Percentiles rank a stretch among this genome's conserved stretches.
Evolutionary conservation across 2,888 invertebrate genomes (phyloP).

Genomic region (Acanthoscelides obtectus): DNA sequence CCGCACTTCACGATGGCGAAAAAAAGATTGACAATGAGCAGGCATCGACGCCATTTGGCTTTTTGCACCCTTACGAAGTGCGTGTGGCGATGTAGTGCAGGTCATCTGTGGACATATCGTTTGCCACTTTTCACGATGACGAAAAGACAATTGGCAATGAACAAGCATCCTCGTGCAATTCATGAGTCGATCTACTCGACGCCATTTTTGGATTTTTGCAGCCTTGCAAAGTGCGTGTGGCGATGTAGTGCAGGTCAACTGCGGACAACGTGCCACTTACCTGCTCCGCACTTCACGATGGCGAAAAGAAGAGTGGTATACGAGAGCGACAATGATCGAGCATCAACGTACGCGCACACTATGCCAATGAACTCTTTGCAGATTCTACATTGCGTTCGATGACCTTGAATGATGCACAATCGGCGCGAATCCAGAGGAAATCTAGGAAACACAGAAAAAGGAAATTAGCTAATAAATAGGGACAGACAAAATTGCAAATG

Average conservation of each 20-base stretch:
- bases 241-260: conserved; percentile 31
- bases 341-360: conserved; percentile 3
- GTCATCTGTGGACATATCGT: too few relatives aligned
- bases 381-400: neutral
- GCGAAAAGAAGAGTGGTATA: conserved; percentile 45
- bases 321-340: conserved; percentile 14
- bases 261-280: conserved; percentile 45
- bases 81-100: too few relatives aligned
- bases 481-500: too few relatives aligned
- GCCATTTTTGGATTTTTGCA: too few relatives aligned
- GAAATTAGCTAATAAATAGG: too few relatives aligned
- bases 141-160: too few relatives aligned
- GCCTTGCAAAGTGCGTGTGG: neutral
- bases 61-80: neutral
- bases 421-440: neutral
- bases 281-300: conserved; percentile 39
- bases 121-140: too few relatives aligned
- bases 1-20: conserved; percentile 40
- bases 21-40: conserved; percentile 40
- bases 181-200: too few relatives aligned
- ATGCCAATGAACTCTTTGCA: conserved; percentile 30
- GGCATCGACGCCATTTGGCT: neutral
- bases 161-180: too few relatives aligned
- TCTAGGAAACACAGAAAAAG: neutral
- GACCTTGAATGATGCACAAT: neutral